A percentile compares a stretch with the other conserved stretches of the same genome.
Conservation (phyloP, 2,797 vertebrate genomes). For the Pogonophryne albipinna region DNA sequence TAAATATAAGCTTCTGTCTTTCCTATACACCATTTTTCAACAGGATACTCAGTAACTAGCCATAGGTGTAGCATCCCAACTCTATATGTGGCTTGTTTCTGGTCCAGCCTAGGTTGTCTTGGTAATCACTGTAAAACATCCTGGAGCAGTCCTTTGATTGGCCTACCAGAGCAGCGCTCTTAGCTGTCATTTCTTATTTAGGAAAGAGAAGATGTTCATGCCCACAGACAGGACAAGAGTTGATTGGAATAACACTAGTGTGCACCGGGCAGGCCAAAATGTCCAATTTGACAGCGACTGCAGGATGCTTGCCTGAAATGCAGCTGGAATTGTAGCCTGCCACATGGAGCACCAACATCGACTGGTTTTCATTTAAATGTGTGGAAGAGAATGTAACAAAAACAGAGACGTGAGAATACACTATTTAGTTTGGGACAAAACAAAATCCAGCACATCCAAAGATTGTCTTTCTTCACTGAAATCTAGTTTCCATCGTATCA, state of each 20-base stretch:
- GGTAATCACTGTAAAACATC: constrained; percentile 77
- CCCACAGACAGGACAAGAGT: constrained; percentile 71
- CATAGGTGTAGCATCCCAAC: constrained; percentile 2
- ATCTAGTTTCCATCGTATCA: neutral
- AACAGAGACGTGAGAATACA: neutral
- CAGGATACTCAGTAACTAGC: constrained; percentile 22
- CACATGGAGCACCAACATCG: constrained; percentile 3
- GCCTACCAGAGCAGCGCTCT: constrained; percentile 67
- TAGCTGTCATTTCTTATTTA: constrained; percentile 80
- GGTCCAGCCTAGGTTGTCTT: constrained; percentile 45
- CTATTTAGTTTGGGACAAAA: neutral
- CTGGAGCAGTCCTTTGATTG: constrained; percentile 75
- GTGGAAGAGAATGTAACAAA: neutral
- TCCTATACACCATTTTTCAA: neutral
- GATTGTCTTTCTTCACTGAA: constrained; percentile 1
- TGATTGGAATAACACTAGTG: constrained; percentile 75
- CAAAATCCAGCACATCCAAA: neutral
- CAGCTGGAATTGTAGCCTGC: constrained; percentile 38
- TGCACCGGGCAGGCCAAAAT: constrained; percentile 46
- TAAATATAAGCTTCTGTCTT: neutral
- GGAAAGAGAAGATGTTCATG: constrained; percentile 60
- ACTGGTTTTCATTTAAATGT: neutral
- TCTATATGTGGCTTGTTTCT: constrained; percentile 33
- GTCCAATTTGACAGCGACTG: constrained; percentile 55
- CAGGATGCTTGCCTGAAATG: constrained; percentile 24